Conservation (phyloP, 2,113 vertebrate genomes). For the Desmodus rotundus region DNA sequence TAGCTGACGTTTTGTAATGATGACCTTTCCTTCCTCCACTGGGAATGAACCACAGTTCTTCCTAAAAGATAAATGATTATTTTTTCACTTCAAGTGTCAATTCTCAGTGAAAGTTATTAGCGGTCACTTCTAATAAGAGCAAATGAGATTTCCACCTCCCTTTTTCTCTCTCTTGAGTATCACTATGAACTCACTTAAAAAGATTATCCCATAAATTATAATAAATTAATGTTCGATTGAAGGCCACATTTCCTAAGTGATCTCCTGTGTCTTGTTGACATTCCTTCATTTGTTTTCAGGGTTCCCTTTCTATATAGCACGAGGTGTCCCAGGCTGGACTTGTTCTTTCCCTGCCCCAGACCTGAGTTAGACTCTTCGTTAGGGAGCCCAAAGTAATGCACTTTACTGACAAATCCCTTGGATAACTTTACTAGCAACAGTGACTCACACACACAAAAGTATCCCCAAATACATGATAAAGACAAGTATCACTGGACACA, state of each 20-base stretch:
- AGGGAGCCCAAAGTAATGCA: not conserved
- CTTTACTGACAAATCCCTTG: not conserved
- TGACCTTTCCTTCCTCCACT: not conserved
- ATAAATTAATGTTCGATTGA: constrained; percentile 2
- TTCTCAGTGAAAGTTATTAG: constrained; percentile 3
- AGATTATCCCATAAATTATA: not conserved
- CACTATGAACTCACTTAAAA: not conserved
- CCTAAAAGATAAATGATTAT: not conserved
- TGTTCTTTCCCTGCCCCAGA: not conserved
- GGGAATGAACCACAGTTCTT: not conserved
- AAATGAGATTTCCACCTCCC: not conserved
- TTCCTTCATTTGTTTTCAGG: not conserved
- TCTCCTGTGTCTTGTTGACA: not conserved
- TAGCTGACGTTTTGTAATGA: not conserved
- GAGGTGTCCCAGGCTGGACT: not conserved
- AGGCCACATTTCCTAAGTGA: not conserved
- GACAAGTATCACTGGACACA: not conserved
- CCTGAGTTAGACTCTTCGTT: not conserved
- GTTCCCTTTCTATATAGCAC: not conserved
- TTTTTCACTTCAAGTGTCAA: not conserved
- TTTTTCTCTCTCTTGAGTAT: not conserved
- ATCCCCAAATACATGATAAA: not conserved
- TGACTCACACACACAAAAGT: not conserved
- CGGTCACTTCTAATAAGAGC: not conserved
- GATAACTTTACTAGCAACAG: not conserved